Evolutionary conservation across 2,888 invertebrate species (phyloP).

Genomic region (Protophormia terraenovae): DNA sequence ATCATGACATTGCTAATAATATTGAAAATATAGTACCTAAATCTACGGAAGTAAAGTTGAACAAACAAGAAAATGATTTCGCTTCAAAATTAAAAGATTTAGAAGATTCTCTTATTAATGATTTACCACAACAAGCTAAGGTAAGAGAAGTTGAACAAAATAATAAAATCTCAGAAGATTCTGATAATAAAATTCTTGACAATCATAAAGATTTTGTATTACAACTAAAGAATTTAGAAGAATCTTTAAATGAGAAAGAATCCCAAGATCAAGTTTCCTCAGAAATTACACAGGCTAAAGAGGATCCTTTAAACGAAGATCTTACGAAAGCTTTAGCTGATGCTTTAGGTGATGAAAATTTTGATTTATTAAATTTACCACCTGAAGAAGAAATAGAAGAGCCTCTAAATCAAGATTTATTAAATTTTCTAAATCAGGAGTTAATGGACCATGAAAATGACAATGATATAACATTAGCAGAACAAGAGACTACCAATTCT

Average conservation of each 20-base stretch:
- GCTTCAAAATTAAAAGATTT: neutral
- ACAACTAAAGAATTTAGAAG: neutral
- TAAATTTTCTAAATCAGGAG: conserved; percentile 11
- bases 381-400: neutral
- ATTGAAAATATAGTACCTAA: neutral
- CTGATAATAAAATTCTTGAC: neutral
- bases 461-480: neutral
- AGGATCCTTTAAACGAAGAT: conserved; percentile 25
- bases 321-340: conserved; percentile 44
- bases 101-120: neutral
- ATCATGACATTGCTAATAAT: neutral
- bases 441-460: neutral
- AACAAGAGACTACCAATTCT: neutral
- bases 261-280: too few species aligned
- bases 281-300: too few species aligned
- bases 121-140: neutral
- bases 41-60: neutral
- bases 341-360: conserved; percentile 33
- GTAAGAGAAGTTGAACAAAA: neutral
- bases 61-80: neutral
- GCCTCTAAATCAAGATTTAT: neutral
- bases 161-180: neutral
- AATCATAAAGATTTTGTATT: neutral
- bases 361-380: conserved; percentile 15
- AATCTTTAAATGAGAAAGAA: too few species aligned